These are phyloP conservation scores for Anoplolepis gracilipes DNA, from an alignment of 1,140 invertebrate species.

Conservation along the genomic window DNA sequence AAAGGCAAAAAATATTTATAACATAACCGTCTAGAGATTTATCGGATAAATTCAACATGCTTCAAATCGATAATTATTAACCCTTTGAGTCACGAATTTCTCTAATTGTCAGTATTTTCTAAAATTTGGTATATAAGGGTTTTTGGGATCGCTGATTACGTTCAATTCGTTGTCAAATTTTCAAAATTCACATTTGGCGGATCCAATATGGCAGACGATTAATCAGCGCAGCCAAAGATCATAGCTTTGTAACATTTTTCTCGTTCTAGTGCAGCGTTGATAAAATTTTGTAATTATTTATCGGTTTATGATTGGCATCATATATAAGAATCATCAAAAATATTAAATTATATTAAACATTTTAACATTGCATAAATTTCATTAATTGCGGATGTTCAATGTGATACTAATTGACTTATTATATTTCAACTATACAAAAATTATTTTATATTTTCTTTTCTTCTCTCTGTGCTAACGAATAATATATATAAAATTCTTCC, in stretches of 20 bases:
- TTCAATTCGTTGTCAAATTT: too few relatives aligned
- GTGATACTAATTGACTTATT: neutral
- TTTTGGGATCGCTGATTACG: too few relatives aligned
- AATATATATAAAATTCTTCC: constrained; percentile 9
- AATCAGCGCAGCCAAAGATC: constrained; percentile 48
- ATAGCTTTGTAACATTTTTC: constrained; percentile 11
- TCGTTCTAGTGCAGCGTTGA: neutral
- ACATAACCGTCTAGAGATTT: neutral
- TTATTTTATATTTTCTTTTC: neutral
- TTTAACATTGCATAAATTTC: neutral
- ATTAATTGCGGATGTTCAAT: neutral
- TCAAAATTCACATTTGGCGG: too few relatives aligned
- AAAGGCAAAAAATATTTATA: neutral
- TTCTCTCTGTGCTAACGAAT: neutral
- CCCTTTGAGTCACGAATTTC: too few relatives aligned
- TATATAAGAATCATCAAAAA: neutral
- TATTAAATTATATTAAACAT: neutral
- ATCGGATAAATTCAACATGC: too few relatives aligned
- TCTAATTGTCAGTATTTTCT: too few relatives aligned
- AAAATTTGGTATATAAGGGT: too few relatives aligned
- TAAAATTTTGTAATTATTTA: constrained; percentile 20
- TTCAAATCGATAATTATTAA: too few relatives aligned
- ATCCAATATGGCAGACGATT: too few relatives aligned
- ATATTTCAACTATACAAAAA: neutral
- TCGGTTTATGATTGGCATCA: neutral